Base-by-base conservation (phyloP, 2,113 vertebrate genomes). In the Hystrix brachyura region DNA sequence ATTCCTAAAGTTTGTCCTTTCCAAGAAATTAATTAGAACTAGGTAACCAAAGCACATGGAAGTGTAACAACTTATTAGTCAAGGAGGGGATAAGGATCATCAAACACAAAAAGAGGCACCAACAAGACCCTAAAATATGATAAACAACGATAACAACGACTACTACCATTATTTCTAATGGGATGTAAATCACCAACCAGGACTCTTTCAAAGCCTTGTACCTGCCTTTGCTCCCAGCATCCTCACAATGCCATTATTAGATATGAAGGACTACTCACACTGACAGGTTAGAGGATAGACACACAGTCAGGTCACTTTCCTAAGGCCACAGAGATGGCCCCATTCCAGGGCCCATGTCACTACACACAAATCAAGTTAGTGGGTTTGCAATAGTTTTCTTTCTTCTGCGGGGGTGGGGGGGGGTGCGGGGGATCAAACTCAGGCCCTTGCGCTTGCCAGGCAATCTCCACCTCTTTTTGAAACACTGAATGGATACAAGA, bases 121-220 rank as follows among this genome's bases (percentile, higher is more conserved):
- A 17, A 25, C 13, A n/a, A 57, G 76, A 48, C 32, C 83, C 27
- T 19, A 76, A 82, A 69, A 14, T 29, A n/a, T 6, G 5, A 23
- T 34, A 13, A 34, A 25, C n/a, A 34, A 69, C 57, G 69, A 3
- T 13, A 19, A 32, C 21, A n/a, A 67, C 1, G 23, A 62, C 64
- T 3, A 25, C 17, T 7, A 34, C 29, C 34, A 32, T 25, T 6
- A 29, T 6, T 34, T 43, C 3, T 1, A 5, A 0, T 0, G 38
- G 17, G 11, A 12, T 14, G 64, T 38, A 12, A 76, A 34, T 32
- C 0, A 14, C 9, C 48, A 23, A 69, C 14, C 57, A 80, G 57
- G 48, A 57, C 59, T 32, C 72, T 72, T 79, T 25, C 6, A 69
- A 81, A 65, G n/a, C 25, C 17, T 19, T 55, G 53, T 7, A 0